These are phyloP conservation scores for Cephalotes varians DNA, from an alignment of 2,888 invertebrate genomes.

Conservation along the genomic window DNA sequence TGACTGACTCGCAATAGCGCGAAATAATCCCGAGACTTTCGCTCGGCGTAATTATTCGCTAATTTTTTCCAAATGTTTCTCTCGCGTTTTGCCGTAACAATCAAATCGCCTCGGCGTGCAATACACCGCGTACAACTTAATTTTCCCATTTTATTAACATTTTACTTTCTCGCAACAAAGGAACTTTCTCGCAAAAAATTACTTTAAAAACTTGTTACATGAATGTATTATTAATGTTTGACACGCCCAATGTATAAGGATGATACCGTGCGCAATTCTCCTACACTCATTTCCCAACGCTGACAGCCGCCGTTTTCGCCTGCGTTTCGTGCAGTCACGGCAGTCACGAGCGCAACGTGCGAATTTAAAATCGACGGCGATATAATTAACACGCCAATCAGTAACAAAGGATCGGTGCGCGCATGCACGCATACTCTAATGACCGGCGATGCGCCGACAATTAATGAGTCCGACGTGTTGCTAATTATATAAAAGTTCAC, in stretches of 20 bases:
- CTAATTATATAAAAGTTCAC: conserved; percentile 80
- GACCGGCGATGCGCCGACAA: conserved; percentile 63
- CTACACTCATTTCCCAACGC: conserved; percentile 13
- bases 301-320: conserved; percentile 58
- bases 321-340: conserved; percentile 10
- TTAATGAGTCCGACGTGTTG: conserved; percentile 76
- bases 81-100: background rate
- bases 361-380: conserved; percentile 65
- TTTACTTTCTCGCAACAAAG: background rate
- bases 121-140: background rate
- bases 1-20: background rate
- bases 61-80: background rate
- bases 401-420: conserved; percentile 67
- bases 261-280: background rate
- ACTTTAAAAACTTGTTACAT: background rate
- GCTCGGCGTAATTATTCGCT: background rate
- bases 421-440: conserved; percentile 64
- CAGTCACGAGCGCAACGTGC: conserved; percentile 47
- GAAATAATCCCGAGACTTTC: conserved; percentile 1
- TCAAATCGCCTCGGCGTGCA: background rate
- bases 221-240: conserved; percentile 11
- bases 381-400: conserved; percentile 73
- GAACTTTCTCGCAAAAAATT: background rate
- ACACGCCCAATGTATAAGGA: background rate
- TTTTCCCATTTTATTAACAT: background rate